These are phyloP conservation scores for Colaptes auratus DNA, from an alignment of 2,113 vertebrate species.

Conservation along the genomic window DNA sequence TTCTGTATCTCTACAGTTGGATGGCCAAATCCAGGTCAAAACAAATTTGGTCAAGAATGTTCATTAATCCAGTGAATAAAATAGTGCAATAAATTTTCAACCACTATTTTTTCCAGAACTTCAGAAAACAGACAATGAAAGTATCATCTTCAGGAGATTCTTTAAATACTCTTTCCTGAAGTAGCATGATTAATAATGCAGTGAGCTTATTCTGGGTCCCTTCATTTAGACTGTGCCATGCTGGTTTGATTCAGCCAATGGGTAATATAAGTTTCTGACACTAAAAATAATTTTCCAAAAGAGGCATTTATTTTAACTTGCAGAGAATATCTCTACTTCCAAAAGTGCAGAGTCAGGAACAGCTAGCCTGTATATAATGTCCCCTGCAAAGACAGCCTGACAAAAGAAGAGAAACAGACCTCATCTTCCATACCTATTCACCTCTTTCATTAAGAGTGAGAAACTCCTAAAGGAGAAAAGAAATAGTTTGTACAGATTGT, in stretches of 20 bases:
- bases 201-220: background rate
- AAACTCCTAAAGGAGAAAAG: background rate
- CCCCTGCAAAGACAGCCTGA: background rate
- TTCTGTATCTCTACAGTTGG: background rate
- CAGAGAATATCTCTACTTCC: background rate
- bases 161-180: background rate
- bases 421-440: background rate
- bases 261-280: background rate
- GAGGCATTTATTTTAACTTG: background rate
- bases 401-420: background rate
- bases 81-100: background rate
- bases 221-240: background rate
- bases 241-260: background rate
- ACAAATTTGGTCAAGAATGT: background rate
- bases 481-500: background rate
- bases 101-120: background rate
- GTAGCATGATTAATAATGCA: background rate
- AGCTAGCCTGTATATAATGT: background rate
- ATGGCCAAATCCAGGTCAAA: background rate
- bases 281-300: background rate
- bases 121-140: background rate
- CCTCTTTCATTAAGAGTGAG: background rate
- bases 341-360: background rate
- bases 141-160: background rate
- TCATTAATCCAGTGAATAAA: background rate